Evolutionary conservation across 2,888 invertebrate species (phyloP).

Genomic region (Tetragnatha montana): DNA sequence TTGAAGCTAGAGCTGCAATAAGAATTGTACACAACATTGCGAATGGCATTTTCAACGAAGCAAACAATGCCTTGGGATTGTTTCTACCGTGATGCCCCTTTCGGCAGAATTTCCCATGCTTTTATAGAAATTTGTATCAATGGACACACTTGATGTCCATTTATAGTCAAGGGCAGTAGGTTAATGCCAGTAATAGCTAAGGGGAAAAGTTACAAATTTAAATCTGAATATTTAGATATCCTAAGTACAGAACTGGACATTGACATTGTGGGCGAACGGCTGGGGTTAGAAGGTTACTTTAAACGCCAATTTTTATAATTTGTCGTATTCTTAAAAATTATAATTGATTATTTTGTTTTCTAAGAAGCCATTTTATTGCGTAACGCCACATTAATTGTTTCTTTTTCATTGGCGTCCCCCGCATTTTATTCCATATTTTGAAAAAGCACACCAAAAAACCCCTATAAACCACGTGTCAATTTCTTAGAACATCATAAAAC

Average conservation of each 20-base stretch:
- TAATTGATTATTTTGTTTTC: too few relatives aligned
- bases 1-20: neutral
- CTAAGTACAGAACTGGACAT: neutral
- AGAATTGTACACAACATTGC: neutral
- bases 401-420: too few relatives aligned
- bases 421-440: too few relatives aligned
- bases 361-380: too few relatives aligned
- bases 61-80: neutral
- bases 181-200: neutral
- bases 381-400: too few relatives aligned
- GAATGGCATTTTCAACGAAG: neutral
- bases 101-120: neutral
- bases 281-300: neutral
- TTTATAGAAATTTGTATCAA: slow-evolving; percentile 12
- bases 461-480: too few relatives aligned
- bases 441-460: too few relatives aligned
- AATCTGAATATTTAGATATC: neutral
- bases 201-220: neutral
- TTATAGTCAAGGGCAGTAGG: slow-evolving; percentile 13
- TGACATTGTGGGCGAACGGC: neutral
- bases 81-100: neutral
- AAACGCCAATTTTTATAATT: neutral
- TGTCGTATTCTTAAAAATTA: neutral
- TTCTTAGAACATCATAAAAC: too few relatives aligned
- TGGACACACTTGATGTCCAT: slow-evolving; percentile 6